Evolutionary conservation across 2,797 vertebrate species (phyloP).

Genomic region (Poecile montanus): DNA sequence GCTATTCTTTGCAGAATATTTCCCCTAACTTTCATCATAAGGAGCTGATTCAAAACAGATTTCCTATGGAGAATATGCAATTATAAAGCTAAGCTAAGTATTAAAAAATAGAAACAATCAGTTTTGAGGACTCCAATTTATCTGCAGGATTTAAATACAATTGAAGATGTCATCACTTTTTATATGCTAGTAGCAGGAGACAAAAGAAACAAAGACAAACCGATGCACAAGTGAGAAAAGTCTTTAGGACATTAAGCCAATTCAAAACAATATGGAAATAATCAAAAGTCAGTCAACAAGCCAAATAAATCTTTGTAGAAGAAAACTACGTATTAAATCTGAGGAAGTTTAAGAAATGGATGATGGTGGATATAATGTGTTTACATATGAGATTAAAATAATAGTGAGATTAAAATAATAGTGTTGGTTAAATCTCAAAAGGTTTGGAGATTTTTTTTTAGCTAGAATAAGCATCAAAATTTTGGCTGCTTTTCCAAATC

Average conservation of each 20-base stretch:
- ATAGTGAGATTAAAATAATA: constrained; percentile 56
- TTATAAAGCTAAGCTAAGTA: constrained; percentile 45
- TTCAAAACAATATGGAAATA: constrained; percentile 71
- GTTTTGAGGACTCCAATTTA: constrained; percentile 51
- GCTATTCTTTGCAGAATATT: background rate
- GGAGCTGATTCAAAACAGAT: constrained; percentile 67
- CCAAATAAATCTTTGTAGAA: constrained; percentile 65
- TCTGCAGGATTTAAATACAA: constrained; percentile 58
- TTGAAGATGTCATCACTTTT: constrained; percentile 64
- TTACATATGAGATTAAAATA: constrained; percentile 41
- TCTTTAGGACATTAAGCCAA: constrained; percentile 67
- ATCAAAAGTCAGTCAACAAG: constrained; percentile 69
- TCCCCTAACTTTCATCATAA: constrained; percentile 2
- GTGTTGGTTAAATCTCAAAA: constrained; percentile 28
- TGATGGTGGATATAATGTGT: constrained; percentile 28
- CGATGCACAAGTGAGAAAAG: constrained; percentile 36
- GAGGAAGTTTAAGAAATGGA: constrained; percentile 28
- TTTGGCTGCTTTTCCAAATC: background rate
- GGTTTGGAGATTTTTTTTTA: background rate
- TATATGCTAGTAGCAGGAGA: constrained; percentile 57
- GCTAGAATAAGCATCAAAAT: background rate
- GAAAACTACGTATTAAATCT: constrained; percentile 39
- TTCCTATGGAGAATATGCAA: constrained; percentile 50
- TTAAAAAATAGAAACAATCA: constrained; percentile 53
- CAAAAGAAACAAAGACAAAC: constrained; percentile 71